Conservation (phyloP, 2,888 invertebrate species). For the Dasysyrphus albostriatus region DNA sequence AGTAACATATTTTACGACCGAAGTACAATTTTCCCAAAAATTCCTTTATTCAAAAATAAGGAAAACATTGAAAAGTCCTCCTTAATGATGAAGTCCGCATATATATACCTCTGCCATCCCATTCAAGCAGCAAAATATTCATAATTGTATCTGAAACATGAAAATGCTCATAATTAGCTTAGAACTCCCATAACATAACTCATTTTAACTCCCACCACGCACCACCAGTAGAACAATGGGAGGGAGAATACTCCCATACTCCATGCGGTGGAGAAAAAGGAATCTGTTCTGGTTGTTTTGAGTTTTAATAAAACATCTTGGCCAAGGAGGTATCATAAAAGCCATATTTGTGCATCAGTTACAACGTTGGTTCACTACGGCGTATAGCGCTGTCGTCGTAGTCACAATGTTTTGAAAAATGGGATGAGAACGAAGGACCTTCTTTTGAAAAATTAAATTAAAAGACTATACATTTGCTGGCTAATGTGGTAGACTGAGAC, state of each 20-base stretch:
- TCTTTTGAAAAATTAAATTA: slow-evolving; percentile 50
- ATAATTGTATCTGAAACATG: slow-evolving; percentile 50
- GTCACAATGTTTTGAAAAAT: neutral
- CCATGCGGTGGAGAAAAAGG: neutral
- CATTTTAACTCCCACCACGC: slow-evolving; percentile 44
- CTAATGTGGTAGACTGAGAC: neutral
- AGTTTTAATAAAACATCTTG: slow-evolving; percentile 72
- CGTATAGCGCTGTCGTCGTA: neutral
- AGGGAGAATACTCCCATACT: neutral
- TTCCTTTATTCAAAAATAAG: slow-evolving; percentile 32
- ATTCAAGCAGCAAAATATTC: slow-evolving; percentile 34
- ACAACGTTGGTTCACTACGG: slow-evolving; percentile 37
- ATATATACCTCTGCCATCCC: neutral
- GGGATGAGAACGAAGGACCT: slow-evolving; percentile 4
- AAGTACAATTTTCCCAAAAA: slow-evolving; percentile 49
- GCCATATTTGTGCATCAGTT: slow-evolving; percentile 62
- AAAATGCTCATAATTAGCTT: slow-evolving; percentile 68
- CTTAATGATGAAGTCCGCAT: slow-evolving; percentile 12
- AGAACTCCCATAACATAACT: slow-evolving; percentile 46
- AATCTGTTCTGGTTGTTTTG: slow-evolving; percentile 2
- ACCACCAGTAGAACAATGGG: neutral
- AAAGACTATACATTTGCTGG: slow-evolving; percentile 43
- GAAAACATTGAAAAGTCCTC: slow-evolving; percentile 36
- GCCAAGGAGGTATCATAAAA: slow-evolving; percentile 71
- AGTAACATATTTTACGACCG: slow-evolving; percentile 47